phyloP scores from a whole-genome alignment of 2,113 vertebrate species.

The Paramisgurnus dabryanus region DNA sequence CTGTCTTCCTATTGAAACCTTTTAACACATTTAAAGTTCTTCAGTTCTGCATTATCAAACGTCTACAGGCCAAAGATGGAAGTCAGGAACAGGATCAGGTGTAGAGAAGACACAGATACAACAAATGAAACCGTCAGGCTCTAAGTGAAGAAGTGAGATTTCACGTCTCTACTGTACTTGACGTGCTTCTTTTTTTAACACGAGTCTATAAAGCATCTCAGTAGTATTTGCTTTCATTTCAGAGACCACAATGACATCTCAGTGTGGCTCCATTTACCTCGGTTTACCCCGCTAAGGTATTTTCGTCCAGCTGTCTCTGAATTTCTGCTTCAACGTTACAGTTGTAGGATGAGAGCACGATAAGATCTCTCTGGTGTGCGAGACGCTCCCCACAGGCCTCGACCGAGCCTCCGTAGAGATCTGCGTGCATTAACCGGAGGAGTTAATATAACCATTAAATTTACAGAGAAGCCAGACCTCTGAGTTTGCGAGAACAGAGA shows the following conservation, averaged over 20 bases:
- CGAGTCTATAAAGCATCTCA: neutral
- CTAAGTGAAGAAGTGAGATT: neutral
- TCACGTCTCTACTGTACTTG: constrained; percentile 8
- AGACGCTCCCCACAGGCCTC: constrained; percentile 2
- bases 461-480: constrained; percentile 7
- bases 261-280: neutral
- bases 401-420: neutral
- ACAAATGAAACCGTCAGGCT: neutral
- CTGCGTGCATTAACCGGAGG: constrained; percentile 33
- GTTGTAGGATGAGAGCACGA: neutral
- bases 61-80: no score
- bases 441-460: constrained; percentile 22
- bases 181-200: neutral
- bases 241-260: no score
- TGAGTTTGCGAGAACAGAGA: constrained; percentile 32
- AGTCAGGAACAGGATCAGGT: neutral
- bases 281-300: neutral
- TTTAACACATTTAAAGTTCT: no score
- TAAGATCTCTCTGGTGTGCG: neutral
- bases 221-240: neutral
- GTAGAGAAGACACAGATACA: no score
- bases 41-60: no score
- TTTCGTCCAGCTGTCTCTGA: neutral
- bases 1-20: no score
- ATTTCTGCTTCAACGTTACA: neutral